A percentile compares a stretch with the other conserved stretches of the same genome.
Evolutionary conservation across 2,797 vertebrate genomes (phyloP).

Genomic region (Ambastaia sidthimunki): DNA sequence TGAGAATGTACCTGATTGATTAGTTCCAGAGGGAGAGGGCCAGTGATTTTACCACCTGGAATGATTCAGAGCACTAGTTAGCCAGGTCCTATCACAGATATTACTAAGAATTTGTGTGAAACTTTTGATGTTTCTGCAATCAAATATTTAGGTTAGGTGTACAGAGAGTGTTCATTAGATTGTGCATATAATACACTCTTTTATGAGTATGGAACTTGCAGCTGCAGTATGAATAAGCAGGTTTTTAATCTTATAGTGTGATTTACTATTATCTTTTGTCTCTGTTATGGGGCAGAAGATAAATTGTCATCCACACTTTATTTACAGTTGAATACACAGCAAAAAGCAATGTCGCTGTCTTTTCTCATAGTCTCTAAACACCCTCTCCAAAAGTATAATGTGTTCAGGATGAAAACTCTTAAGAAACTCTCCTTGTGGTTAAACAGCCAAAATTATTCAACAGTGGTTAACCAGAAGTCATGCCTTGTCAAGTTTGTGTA

Average conservation of each 20-base stretch:
- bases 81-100: slow-evolving; percentile 59
- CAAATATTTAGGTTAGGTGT: not conserved
- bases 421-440: slow-evolving; percentile 50
- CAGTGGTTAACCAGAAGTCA: slow-evolving; percentile 54
- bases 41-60: slow-evolving; percentile 82
- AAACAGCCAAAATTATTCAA: slow-evolving; percentile 45
- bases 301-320: not conserved
- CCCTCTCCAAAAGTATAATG: slow-evolving; percentile 16
- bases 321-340: not conserved
- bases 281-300: no score
- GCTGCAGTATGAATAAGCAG: not conserved
- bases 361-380: slow-evolving; percentile 13
- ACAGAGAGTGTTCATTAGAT: not conserved
- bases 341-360: not conserved
- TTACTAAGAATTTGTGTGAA: slow-evolving; percentile 1
- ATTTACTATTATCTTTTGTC: not conserved
- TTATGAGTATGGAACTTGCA: not conserved
- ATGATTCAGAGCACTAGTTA: slow-evolving; percentile 75
- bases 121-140: slow-evolving; percentile 12
- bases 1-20: slow-evolving; percentile 83
- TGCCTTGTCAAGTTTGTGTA: slow-evolving; percentile 44
- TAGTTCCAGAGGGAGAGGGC: slow-evolving; percentile 79
- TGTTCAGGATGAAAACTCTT: slow-evolving; percentile 17
- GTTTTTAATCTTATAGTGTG: not conserved
- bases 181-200: not conserved